These are phyloP conservation scores for Lagria hirta DNA, from an alignment of 2,888 invertebrate species.

Conservation along the genomic window DNA sequence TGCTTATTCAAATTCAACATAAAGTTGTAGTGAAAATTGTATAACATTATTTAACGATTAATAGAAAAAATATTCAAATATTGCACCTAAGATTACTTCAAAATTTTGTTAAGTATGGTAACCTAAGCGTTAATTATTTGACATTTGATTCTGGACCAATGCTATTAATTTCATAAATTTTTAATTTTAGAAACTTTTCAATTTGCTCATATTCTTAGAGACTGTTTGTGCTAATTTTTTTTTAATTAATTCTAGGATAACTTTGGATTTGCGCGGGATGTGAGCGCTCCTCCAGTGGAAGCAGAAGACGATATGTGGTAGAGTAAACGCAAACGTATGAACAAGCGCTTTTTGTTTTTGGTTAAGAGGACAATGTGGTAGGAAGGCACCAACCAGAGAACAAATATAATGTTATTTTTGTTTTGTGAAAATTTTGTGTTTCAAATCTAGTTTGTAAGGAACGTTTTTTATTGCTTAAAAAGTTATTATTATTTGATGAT, in stretches of 20 bases:
- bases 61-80: neutral
- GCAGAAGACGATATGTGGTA: conserved; percentile 64
- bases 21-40: too few relatives aligned
- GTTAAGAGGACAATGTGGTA: neutral
- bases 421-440: too few relatives aligned
- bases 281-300: conserved; percentile 53
- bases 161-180: conserved; percentile 5
- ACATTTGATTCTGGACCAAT: neutral
- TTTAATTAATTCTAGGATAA: conserved; percentile 41
- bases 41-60: neutral
- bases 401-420: neutral
- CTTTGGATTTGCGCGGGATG: conserved; percentile 40
- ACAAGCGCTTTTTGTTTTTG: conserved; percentile 5
- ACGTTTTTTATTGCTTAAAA: too few relatives aligned
- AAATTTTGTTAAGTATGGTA: neutral
- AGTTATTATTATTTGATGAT: too few relatives aligned
- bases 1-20: conserved; percentile 4
- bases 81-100: neutral
- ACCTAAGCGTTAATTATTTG: neutral
- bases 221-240: conserved; percentile 18
- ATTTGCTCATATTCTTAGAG: too few relatives aligned
- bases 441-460: too few relatives aligned
- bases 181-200: too few relatives aligned
- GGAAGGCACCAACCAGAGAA: neutral
- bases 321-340: conserved; percentile 3